Percentiles rank a stretch among this genome's conserved stretches.
phyloP scores from a whole-genome alignment of 2,797 vertebrate genomes.

The Schizopygopsis malacanthus region DNA sequence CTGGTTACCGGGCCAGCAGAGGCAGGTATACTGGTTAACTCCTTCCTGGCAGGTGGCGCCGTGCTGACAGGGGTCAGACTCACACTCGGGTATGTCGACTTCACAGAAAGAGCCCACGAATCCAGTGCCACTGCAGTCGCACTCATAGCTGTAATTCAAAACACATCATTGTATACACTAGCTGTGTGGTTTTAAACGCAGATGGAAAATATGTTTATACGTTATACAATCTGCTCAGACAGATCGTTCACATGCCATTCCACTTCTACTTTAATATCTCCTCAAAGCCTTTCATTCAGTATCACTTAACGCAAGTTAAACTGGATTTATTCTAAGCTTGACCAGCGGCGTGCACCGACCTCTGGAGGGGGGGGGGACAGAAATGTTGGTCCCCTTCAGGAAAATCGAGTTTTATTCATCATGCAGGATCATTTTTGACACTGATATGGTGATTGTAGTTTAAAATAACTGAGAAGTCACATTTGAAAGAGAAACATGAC shows the following conservation, averaged over 20 bases:
- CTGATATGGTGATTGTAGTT: not conserved
- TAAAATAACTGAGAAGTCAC: too few relatives aligned
- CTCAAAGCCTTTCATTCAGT: not conserved
- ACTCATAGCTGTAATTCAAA: conserved; percentile 78
- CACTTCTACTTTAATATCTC: not conserved
- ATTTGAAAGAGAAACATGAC: not conserved
- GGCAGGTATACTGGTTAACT: conserved; percentile 83
- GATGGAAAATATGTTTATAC: not conserved
- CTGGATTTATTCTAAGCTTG: not conserved
- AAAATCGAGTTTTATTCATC: not conserved
- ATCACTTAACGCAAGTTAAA: not conserved
- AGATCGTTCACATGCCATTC: not conserved
- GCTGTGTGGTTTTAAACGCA: not conserved
- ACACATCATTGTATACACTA: not conserved
- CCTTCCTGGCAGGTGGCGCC: conserved; percentile 86
- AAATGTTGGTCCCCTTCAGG: too few relatives aligned
- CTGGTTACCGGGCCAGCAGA: conserved; percentile 89
- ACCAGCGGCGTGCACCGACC: too few relatives aligned
- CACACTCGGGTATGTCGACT: conserved; percentile 89
- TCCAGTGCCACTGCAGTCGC: conserved; percentile 88
- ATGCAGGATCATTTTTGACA: not conserved
- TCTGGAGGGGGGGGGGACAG: too few relatives aligned
- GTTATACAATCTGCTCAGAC: not conserved
- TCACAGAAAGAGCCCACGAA: conserved; percentile 86
- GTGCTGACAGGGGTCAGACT: conserved; percentile 87